Base-by-base conservation (phyloP, 2,888 invertebrate species). In the Spicauda simplicius region DNA sequence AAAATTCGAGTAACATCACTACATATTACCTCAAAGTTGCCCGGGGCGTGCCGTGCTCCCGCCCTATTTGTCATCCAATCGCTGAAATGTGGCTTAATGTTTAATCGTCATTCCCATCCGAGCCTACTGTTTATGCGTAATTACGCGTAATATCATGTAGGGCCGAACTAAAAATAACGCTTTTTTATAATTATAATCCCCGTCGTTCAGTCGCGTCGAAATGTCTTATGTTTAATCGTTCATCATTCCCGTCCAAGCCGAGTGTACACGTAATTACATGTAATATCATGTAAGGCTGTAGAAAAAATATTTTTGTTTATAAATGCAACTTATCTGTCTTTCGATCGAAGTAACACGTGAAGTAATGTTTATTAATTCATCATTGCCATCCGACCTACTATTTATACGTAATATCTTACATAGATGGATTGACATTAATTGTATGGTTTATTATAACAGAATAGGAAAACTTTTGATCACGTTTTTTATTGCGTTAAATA, bases 51-150 rank as follows among this genome's bases (percentile, higher is more conserved):
- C 73, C 78, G 74, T 68, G 77, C 70, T 72, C 72, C 71, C 74
- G 73, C 71, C 74, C 78, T 83, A 83, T 86, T 85, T 83, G 81
- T 84, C 81, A 80, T 81, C 72, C 75, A 78, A 79, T 82, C 76
- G 74, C 71, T 64, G 57, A 68, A 77, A 79, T 75, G 69, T 73
- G 69, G 68, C 74, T 75, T 68, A 71, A 75, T 79, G 77, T 80
- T 81, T 78, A 76, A 79, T 76, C 77, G 72, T 75, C 68, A 68
- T 71, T 71, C 72, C 71, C 48, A 48, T 48, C 50, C 50, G 18
- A 50, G 50, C 50, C 50, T 18, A 33, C 55, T 55, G 55, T 55
- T 55, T 55, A 33, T 50, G n/a, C n/a, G 8, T 50, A 50, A 48
- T 16, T 18, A 50, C 18, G 11, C 18, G 18, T 18, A 18, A 50